These are phyloP conservation scores for Epinephelus lanceolatus DNA, from an alignment of 2,113 vertebrate genomes.

Conservation along the genomic window DNA sequence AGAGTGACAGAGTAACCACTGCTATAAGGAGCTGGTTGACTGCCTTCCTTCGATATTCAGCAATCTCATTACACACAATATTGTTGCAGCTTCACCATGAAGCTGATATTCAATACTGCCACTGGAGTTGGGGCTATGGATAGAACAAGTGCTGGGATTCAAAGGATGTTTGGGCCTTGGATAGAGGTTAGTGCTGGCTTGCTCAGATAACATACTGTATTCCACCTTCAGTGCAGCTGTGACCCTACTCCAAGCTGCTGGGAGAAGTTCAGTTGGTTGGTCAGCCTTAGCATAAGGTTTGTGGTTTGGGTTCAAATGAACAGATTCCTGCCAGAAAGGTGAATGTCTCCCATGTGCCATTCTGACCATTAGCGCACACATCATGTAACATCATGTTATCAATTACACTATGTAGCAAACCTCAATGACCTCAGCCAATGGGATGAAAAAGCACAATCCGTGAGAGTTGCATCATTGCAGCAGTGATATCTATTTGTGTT, in stretches of 20 bases:
- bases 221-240: neutral
- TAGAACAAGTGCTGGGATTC: slow-evolving; percentile 1
- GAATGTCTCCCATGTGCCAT: no score
- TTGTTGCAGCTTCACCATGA: neutral
- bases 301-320: no score
- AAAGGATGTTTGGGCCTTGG: neutral
- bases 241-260: neutral
- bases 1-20: neutral
- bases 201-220: neutral
- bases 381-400: slow-evolving; percentile 34
- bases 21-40: neutral
- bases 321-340: no score
- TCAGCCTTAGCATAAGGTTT: no score
- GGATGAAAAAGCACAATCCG: slow-evolving; percentile 24
- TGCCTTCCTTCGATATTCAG: neutral
- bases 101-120: neutral
- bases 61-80: slow-evolving; percentile 7
- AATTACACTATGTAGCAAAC: slow-evolving; percentile 29
- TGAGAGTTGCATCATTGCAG: slow-evolving; percentile 6
- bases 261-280: no score
- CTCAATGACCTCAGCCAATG: slow-evolving; percentile 1
- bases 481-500: slow-evolving; percentile 26
- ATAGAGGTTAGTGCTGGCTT: neutral
- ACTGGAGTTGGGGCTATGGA: neutral
- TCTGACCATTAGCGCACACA: neutral